Evolutionary conservation across 2,797 vertebrate species (phyloP).

Genomic region (Xenentodon cancila): DNA sequence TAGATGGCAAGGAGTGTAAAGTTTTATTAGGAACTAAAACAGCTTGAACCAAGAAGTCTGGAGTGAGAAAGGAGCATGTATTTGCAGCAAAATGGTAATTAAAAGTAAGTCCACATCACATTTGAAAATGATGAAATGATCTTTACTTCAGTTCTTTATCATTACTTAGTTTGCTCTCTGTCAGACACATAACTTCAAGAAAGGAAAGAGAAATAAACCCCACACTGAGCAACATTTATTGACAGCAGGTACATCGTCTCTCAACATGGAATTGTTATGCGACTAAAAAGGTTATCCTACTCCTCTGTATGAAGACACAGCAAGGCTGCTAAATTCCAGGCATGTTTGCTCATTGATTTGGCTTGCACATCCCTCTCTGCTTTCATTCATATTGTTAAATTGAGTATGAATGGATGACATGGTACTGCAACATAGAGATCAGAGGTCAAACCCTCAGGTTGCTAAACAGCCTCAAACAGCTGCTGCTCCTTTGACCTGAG

Average conservation of each 20-base stretch:
- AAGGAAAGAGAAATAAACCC: conserved; percentile 26
- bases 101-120: too few relatives aligned
- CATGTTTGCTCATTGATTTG: conserved; percentile 52
- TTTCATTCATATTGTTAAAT: conserved; percentile 53
- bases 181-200: not conserved
- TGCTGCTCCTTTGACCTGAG: conserved; percentile 49
- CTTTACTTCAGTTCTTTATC: too few relatives aligned
- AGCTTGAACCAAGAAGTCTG: too few relatives aligned
- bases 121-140: too few relatives aligned
- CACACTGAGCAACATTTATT: conserved; percentile 22
- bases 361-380: conserved; percentile 7
- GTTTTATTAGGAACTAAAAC: too few relatives aligned
- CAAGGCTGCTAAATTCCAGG: conserved; percentile 42
- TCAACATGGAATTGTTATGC: conserved; percentile 30
- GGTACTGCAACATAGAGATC: conserved; percentile 34
- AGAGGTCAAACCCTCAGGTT: conserved; percentile 55
- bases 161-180: too few relatives aligned
- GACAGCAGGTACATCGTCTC: not conserved
- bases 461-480: conserved; percentile 54
- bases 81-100: too few relatives aligned
- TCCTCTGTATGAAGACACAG: conserved; percentile 18
- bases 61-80: too few relatives aligned
- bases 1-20: too few relatives aligned
- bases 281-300: conserved; percentile 19
- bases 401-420: conserved; percentile 50